These are phyloP conservation scores for Drosophila sproati DNA, from an alignment of 1,140 invertebrate genomes.

Conservation along the genomic window DNA sequence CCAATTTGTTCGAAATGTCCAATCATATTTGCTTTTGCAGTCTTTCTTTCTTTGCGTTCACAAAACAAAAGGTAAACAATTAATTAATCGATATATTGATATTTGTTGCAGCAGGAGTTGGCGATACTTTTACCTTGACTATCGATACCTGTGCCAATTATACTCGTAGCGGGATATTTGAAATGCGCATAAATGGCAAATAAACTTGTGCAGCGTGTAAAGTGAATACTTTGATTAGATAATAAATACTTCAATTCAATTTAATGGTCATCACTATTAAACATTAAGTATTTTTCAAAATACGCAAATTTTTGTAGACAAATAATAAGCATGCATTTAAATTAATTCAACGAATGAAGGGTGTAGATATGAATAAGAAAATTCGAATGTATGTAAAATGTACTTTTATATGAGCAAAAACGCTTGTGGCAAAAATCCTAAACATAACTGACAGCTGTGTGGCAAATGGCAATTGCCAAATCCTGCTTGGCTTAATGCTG, in stretches of 20 bases:
- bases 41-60: background rate
- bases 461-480: background rate
- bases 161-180: background rate
- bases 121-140: background rate
- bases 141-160: background rate
- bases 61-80: background rate
- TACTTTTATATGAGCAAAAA: too few species aligned
- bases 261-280: too few species aligned
- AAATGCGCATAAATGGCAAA: background rate
- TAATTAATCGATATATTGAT: conserved; percentile 18
- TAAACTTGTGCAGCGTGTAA: background rate
- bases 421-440: background rate
- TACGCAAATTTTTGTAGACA: too few species aligned
- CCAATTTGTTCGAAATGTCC: background rate
- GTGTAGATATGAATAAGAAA: too few species aligned
- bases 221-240: too few species aligned
- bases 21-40: background rate
- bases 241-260: too few species aligned
- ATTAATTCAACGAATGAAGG: too few species aligned
- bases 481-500: background rate
- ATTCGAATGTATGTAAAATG: too few species aligned
- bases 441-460: background rate
- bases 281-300: too few species aligned
- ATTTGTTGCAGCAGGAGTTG: background rate
- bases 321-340: too few species aligned